Evolutionary conservation across 1,140 invertebrate genomes (phyloP).

Genomic region (Anastatus disparis): DNA sequence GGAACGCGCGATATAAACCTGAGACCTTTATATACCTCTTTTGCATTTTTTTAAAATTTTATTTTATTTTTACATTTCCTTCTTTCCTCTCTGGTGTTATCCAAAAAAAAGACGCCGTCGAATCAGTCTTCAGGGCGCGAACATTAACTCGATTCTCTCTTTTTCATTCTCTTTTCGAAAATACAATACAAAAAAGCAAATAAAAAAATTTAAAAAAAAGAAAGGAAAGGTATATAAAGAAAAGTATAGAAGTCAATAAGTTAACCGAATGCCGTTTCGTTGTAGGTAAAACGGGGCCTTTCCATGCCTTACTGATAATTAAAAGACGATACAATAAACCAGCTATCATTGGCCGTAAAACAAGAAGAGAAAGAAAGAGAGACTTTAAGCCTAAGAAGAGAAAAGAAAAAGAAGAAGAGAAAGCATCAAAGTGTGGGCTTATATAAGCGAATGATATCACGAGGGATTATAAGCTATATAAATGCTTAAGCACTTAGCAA

Average conservation of each 20-base stretch:
- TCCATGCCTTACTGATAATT: conserved; percentile 65
- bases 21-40: background rate
- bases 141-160: conserved; percentile 58
- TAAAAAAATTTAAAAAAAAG: too few species aligned
- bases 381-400: too few species aligned
- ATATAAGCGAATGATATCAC: too few species aligned
- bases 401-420: conserved; percentile 40
- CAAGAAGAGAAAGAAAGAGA: conserved; percentile 44
- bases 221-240: background rate
- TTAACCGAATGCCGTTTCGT: conserved; percentile 63
- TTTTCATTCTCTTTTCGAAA: too few species aligned
- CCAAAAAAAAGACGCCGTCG: too few species aligned
- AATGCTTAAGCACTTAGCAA: conserved; percentile 7
- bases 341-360: conserved; percentile 67
- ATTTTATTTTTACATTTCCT: too few species aligned
- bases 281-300: too few species aligned
- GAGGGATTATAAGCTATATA: background rate
- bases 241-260: conserved; percentile 52
- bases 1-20: conserved; percentile 25
- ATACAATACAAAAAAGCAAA: too few species aligned
- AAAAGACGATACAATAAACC: conserved; percentile 68
- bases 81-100: too few species aligned
- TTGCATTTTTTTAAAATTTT: too few species aligned
- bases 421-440: conserved; percentile 1
- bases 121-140: conserved; percentile 51